Evolutionary conservation across 64 coral and sea anemone species (phyloP), one percentile per base, ranked within the genome.

Genomic region (Trachythela sp.): DNA sequence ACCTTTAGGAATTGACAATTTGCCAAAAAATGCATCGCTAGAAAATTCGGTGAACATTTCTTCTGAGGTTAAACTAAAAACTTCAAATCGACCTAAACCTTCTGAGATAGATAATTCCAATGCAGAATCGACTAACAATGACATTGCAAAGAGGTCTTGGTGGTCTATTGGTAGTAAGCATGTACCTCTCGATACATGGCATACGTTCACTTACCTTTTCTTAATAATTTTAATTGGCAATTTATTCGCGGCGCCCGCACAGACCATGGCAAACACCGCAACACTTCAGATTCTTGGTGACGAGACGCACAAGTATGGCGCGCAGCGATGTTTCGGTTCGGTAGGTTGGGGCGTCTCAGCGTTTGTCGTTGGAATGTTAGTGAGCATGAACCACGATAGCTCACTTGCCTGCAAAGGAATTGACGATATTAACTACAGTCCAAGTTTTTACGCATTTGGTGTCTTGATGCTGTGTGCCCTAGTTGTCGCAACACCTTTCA

Each of bases 201-300:
- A 86, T 42, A n/a, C 85, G 22, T 93, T 93, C 43, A 75, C 77
- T 71, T 37, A 50, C 45, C 39, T 93, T 70, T 67, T 89, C 31
- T 39, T 93, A 27, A 80, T 93, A 30, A 87, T 93, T 64, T 41
- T 93, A 4, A n/a, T 93, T 38, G 84, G 92, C 34, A 93, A 93
- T 72, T 77, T 93, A 15, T 70, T 93, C 48, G 87, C 92, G 30
- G 83, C 87, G 18, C 92, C 92, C 7, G 83, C 92, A 20, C 38
- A 89, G 2, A 64, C 92, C 8, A 52, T 93, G 13, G 83, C 86
- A 39, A 87, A 93, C 54, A 85, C 87, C n/a, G 80, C 84, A 6
- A 93, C 92, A 32, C 49, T 93, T 40, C 71, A 75, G 39, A 75
- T 70, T 24, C 84, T 93, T 34, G 84, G 80, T 24, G 40, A 48